Conservation (phyloP, 2,797 vertebrate species). For the Pipistrellus nathusii region DNA sequence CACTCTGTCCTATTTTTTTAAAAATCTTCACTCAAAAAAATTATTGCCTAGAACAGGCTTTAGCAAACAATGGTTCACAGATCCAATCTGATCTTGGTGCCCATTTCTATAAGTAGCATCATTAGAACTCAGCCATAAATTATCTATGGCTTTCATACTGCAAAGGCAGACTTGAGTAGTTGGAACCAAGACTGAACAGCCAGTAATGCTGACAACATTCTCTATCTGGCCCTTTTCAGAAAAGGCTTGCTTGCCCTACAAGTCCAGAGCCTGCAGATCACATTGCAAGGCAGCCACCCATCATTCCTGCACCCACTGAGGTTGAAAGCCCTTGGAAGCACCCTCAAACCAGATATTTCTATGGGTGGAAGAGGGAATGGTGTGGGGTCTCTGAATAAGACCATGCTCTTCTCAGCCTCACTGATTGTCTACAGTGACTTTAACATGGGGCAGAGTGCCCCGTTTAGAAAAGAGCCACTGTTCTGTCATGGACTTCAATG, state of each 20-base stretch:
- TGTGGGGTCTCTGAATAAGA: not conserved
- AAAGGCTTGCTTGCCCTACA: not conserved
- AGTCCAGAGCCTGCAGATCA: not conserved
- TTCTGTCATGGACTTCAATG: not conserved
- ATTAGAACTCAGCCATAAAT: not conserved
- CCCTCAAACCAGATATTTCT: not conserved
- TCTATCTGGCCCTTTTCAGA: not conserved
- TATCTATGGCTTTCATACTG: not conserved
- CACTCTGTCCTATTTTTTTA: not conserved
- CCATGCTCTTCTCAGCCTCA: not conserved
- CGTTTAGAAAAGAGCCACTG: not conserved
- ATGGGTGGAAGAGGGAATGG: fast-evolving
- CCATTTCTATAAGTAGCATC: not conserved
- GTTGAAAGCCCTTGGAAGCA: not conserved
- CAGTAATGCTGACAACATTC: not conserved
- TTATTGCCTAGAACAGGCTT: not conserved
- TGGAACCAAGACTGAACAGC: not conserved
- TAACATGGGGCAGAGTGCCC: not conserved
- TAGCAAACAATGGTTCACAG: not conserved
- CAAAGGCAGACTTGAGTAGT: no score
- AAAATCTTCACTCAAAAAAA: constrained; percentile 1
- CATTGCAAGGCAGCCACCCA: not conserved
- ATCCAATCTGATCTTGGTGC: not conserved
- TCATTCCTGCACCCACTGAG: no score
- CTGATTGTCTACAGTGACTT: not conserved